phyloP scores from a whole-genome alignment of 2,797 vertebrate genomes.

The Triplophysa yarkandensis region DNA sequence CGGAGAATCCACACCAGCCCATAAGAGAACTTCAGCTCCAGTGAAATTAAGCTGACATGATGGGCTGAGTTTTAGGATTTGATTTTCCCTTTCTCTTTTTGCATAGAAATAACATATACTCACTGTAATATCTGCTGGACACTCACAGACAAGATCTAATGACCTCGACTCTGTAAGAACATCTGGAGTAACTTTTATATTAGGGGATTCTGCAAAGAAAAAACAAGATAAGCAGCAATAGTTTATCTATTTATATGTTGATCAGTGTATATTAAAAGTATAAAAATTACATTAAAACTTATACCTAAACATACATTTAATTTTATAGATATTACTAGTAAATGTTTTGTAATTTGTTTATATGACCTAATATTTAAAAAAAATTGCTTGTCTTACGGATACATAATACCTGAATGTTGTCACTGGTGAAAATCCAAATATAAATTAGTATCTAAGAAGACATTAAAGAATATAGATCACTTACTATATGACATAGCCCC shows the following conservation, averaged over 20 bases:
- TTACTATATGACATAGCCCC: not conserved
- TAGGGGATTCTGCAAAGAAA: slow-evolving; percentile 75
- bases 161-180: slow-evolving; percentile 47
- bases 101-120: slow-evolving; percentile 51
- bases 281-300: no score
- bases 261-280: no score
- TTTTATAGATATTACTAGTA: no score
- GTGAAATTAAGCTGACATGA: slow-evolving; percentile 44
- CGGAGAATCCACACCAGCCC: not conserved
- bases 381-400: no score
- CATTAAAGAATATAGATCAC: not conserved
- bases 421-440: no score
- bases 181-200: slow-evolving; percentile 66
- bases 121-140: slow-evolving; percentile 7
- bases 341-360: no score
- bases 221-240: no score
- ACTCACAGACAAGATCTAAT: slow-evolving; percentile 48
- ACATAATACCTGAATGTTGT: no score
- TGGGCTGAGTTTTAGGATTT: accelerated
- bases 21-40: slow-evolving; percentile 39
- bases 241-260: no score
- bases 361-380: no score
- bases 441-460: no score
- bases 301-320: no score
- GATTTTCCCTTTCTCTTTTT: accelerated